phyloP scores from a whole-genome alignment of 2,797 vertebrate genomes.

The Harpagifer antarcticus region DNA sequence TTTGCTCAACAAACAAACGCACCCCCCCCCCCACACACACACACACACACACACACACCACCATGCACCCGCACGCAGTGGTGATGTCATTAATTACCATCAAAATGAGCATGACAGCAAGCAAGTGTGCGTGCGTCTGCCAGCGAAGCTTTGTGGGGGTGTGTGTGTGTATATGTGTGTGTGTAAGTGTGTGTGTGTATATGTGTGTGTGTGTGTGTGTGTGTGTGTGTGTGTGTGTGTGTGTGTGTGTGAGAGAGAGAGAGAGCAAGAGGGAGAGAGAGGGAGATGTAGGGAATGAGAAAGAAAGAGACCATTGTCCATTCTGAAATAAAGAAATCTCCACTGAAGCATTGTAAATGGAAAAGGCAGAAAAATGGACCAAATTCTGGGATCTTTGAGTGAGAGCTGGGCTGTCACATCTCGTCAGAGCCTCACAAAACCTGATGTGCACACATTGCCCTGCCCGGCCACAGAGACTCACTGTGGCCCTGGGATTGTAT shows the following conservation, averaged over 20 bases:
- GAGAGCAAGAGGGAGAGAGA: slow-evolving; percentile 34
- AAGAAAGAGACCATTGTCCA: slow-evolving; percentile 88
- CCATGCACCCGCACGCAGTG: slow-evolving; percentile 74
- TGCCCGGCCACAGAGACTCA: slow-evolving; percentile 73
- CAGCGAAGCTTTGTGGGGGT: slow-evolving; percentile 62
- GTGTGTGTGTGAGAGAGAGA: neutral
- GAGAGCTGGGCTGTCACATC: slow-evolving; percentile 87
- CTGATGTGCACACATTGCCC: slow-evolving; percentile 82
- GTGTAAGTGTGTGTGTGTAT: slow-evolving; percentile 64
- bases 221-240: slow-evolving; percentile 61
- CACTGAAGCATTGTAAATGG: slow-evolving; percentile 95
- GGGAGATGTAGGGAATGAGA: slow-evolving; percentile 71
- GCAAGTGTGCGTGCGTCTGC: slow-evolving; percentile 80
- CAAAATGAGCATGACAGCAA: slow-evolving; percentile 87
- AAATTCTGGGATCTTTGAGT: slow-evolving; percentile 84
- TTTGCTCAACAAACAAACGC: slow-evolving; percentile 87
- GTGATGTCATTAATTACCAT: slow-evolving; percentile 92
- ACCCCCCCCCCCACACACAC: slow-evolving; percentile 63
- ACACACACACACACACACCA: slow-evolving; percentile 55
- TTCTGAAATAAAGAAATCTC: slow-evolving; percentile 95
- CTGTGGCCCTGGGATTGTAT: slow-evolving; percentile 72
- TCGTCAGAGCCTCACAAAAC: slow-evolving; percentile 86
- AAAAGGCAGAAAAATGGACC: slow-evolving; percentile 91
- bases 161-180: slow-evolving; percentile 54
- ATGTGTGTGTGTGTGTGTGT: slow-evolving; percentile 58